These are phyloP conservation scores for Hyles vespertilio DNA, from an alignment of 1,140 invertebrate genomes.

Conservation along the genomic window DNA sequence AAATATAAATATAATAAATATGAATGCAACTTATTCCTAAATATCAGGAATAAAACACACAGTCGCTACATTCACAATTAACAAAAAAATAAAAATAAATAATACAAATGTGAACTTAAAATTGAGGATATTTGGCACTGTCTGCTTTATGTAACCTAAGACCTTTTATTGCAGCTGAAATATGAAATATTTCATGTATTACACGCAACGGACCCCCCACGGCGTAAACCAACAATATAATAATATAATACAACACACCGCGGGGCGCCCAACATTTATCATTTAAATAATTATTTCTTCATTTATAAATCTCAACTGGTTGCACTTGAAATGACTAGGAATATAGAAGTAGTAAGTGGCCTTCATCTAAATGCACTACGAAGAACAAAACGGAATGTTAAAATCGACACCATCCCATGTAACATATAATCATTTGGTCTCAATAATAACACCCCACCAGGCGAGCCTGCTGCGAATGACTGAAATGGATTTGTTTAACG, in stretches of 20 bases:
- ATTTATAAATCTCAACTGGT: slow-evolving; percentile 67
- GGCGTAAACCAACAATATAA: slow-evolving; percentile 42
- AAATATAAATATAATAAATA: slow-evolving; percentile 76
- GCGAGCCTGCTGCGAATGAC: slow-evolving; percentile 55
- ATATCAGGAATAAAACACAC: slow-evolving; percentile 75
- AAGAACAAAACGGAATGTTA: slow-evolving; percentile 69
- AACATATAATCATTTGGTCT: slow-evolving; percentile 75
- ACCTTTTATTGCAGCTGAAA: slow-evolving; percentile 49
- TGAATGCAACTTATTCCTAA: slow-evolving; percentile 76
- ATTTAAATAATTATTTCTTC: slow-evolving; percentile 55
- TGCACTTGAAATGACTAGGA: slow-evolving; percentile 73
- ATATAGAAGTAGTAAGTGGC: slow-evolving; percentile 67
- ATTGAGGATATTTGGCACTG: slow-evolving; percentile 73
- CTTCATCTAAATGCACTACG: slow-evolving; percentile 58
- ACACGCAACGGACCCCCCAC: slow-evolving; percentile 19
- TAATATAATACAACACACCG: slow-evolving; percentile 58
- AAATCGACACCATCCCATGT: slow-evolving; percentile 72
- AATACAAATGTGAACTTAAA: slow-evolving; percentile 64
- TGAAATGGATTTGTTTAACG: slow-evolving; percentile 47
- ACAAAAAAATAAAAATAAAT: slow-evolving; percentile 54
- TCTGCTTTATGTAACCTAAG: slow-evolving; percentile 53
- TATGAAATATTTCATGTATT: slow-evolving; percentile 23
- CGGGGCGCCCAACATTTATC: slow-evolving; percentile 24
- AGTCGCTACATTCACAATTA: slow-evolving; percentile 74
- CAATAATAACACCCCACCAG: slow-evolving; percentile 69